Evolutionary conservation across 2,888 invertebrate genomes (phyloP), one percentile per base, ranked within the genome.

Genomic region (Clunio marinus): DNA sequence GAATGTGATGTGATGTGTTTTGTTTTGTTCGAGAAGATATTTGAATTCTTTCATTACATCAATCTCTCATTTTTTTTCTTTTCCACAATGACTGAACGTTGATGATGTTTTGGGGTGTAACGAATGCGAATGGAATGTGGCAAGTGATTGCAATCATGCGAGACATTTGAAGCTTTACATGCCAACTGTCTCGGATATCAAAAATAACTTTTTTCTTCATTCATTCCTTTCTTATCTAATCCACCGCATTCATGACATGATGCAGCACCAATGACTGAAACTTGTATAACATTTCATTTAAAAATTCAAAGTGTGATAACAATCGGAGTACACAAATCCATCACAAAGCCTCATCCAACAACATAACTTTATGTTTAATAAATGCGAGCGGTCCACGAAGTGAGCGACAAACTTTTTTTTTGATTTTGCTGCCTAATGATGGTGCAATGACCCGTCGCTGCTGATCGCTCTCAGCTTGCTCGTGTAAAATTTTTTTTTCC

Each of bases 401-500:
- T n/a, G 15, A 41, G 41, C 41, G 41, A 41, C 41, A 41, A 15
- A 41, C n/a, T 41, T 41, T 41, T 41, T n/a, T n/a, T n/a, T n/a
- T n/a, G n/a, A n/a, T n/a, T n/a, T n/a, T n/a, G n/a, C 41, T 51
- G 51, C 51, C 51, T 51, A 51, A 51, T 51, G n/a, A n/a, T n/a
- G 51, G 51, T 51, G 22, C 51, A 51, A 51, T 51, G 51, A 51
- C 51, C 51, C 22, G 51, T 51, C 51, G 20, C 7, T n/a, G n/a
- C n/a, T 51, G 51, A 51, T 51, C 22, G 51, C 17, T 10, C 51
- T 2, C 28, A 27, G 24, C n/a, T n/a, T n/a, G n/a, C n/a, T n/a
- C n/a, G n/a, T 22, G 60, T 13, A 35, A 59, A 35, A 59, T 35
- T 32, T 32, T 17, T 32, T 59, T 32, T 37, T 20, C n/a, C 60